These are phyloP conservation scores for Alcedo atthis DNA, from an alignment of 2,797 vertebrate species.

Conservation along the genomic window DNA sequence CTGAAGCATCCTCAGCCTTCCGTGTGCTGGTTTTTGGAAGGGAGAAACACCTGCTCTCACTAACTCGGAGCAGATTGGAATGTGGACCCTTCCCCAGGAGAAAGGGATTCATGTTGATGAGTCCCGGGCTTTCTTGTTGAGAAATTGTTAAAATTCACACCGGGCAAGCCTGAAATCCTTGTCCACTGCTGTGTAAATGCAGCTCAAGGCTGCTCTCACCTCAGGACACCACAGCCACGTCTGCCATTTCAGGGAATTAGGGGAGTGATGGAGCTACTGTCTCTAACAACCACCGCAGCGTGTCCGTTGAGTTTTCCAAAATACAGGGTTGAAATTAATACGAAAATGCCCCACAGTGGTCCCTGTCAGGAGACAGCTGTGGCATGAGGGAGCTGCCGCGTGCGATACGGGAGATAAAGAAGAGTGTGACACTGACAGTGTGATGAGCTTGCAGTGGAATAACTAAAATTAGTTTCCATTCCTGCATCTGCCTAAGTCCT, in stretches of 20 bases:
- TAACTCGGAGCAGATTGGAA: background rate
- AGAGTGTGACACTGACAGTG: constrained; percentile 69
- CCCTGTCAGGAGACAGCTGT: constrained; percentile 64
- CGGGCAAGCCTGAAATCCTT: background rate
- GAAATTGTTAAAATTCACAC: background rate
- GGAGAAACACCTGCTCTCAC: background rate
- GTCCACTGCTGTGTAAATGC: background rate
- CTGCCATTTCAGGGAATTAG: background rate
- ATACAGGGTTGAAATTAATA: constrained; percentile 32
- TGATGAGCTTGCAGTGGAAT: constrained; percentile 67
- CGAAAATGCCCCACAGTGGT: constrained; percentile 43
- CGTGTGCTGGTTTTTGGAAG: rapidly evolving
- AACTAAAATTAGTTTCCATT: constrained; percentile 80
- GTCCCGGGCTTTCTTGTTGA: background rate
- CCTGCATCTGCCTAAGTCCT: constrained; percentile 53
- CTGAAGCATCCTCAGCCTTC: background rate
- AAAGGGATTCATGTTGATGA: background rate
- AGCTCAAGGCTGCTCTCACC: background rate
- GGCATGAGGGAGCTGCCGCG: constrained; percentile 48
- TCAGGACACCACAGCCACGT: background rate
- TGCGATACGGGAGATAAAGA: constrained; percentile 72
- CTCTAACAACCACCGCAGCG: background rate
- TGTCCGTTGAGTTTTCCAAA: constrained; percentile 9
- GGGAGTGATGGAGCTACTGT: background rate
- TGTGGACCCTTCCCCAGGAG: background rate